These are phyloP conservation scores for Periophthalmus magnuspinnatus DNA, from an alignment of 2,797 vertebrate genomes.

Conservation along the genomic window DNA sequence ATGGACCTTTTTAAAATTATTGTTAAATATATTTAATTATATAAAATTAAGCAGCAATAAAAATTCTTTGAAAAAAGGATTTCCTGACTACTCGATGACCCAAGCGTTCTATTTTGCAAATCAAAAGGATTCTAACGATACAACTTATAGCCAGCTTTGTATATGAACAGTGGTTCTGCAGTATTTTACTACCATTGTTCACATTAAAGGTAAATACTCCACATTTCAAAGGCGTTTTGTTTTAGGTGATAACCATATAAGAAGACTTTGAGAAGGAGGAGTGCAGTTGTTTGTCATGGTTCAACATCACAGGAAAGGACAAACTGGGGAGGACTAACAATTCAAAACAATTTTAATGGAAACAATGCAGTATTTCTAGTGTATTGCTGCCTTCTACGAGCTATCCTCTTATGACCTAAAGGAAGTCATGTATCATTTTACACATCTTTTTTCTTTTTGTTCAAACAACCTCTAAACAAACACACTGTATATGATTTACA, in stretches of 20 bases:
- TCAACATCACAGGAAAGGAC: too few species aligned
- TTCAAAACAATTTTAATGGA: too few species aligned
- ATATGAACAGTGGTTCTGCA: background rate
- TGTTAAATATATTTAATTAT: conserved; percentile 4
- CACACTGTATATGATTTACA: background rate
- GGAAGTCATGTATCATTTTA: background rate
- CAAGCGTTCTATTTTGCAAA: background rate
- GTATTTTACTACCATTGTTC: background rate
- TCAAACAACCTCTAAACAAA: background rate
- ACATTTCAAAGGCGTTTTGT: too few species aligned
- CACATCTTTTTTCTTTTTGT: background rate
- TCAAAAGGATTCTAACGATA: background rate
- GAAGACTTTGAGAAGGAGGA: too few species aligned
- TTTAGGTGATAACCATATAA: too few species aligned
- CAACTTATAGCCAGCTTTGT: background rate
- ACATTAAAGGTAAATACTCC: too few species aligned
- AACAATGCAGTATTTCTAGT: too few species aligned
- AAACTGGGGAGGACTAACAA: too few species aligned
- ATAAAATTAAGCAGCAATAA: background rate
- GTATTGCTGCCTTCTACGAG: background rate
- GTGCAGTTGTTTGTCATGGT: too few species aligned
- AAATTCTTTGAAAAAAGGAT: background rate
- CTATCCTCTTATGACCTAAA: background rate
- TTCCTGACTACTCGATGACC: background rate
- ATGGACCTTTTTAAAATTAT: background rate